Conservation (phyloP, 2,113 vertebrate genomes). For the Bos javanicus region DNA sequence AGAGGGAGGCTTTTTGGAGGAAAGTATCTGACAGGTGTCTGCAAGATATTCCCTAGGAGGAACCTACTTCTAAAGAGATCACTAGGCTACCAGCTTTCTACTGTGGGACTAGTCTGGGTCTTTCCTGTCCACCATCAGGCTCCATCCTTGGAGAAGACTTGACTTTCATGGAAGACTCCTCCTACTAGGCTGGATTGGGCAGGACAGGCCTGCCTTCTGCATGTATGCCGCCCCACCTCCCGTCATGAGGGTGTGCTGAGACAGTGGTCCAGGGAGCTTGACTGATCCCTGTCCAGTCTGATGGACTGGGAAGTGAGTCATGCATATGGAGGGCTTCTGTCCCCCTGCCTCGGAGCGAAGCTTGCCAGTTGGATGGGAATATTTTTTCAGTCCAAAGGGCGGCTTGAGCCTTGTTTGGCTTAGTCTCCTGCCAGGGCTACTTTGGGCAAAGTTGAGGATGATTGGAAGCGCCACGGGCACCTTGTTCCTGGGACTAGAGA, state of each 20-base stretch:
- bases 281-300: background rate
- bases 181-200: background rate
- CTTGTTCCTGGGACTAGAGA: background rate
- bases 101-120: background rate
- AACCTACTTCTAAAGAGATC: background rate
- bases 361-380: background rate
- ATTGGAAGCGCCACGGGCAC: background rate
- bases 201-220: background rate
- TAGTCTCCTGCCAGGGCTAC: background rate
- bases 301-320: background rate
- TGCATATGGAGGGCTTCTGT: background rate
- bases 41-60: background rate
- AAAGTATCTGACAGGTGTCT: background rate
- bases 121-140: background rate
- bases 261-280: background rate
- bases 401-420: background rate
- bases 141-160: background rate
- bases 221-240: background rate
- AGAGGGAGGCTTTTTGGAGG: background rate
- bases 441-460: background rate
- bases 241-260: background rate
- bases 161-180: background rate
- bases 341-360: background rate
- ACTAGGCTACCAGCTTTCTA: background rate
- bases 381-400: conserved; percentile 1